Base-by-base conservation (phyloP, 2,113 vertebrate species). In the Columba janthina region DNA sequence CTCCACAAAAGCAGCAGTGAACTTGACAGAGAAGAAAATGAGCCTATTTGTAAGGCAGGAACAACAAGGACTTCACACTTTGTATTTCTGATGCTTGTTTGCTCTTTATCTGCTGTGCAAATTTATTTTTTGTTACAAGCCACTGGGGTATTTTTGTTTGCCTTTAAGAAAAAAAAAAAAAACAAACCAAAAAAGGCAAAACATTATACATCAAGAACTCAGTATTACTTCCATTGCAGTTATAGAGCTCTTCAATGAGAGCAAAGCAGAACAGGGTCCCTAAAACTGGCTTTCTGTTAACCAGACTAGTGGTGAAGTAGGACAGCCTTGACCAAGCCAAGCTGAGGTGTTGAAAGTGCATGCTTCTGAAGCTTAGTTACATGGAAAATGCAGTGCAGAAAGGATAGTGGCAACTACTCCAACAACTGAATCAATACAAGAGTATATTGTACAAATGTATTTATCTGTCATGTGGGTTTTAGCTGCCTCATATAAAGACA, bases 1-100 rank as follows among this genome's bases (percentile, higher is more conserved):
- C 17, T 79, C 34, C n/a, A 36, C 32, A 84, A 91, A 94, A 96
- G 67, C 80, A 91, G 53, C 62, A 78, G 57, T 85, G 64, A 89
- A 78, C 61, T 88, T 83, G 70, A 89, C 42, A 17, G 38, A 62
- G 69, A 61, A 87, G 94, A 94, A 50, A 36, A 56, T 36, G 50
- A 86, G n/a, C 10, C 29, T 53, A 3, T 78, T 88, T 53, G 22
- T 64, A 51, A 77, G 53, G 57, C 25, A 79, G 70, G 85, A 89
- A 50, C 31, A 91, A 58, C 28, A n/a, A 65, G 46, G 24, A 19
- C 38, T 94, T 93, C 20, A 77, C 61, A 46, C 80, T 65, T 86
- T 4, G 38, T 56, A 25, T n/a, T 73, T 88, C 40, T 72, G 31
- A 31, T 71, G 17, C 69, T 90, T 89, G 40, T 64, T 88, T 94